These are phyloP conservation scores for Gymnoscopelus braueri DNA, from an alignment of 2,797 vertebrate genomes.

Conservation along the genomic window DNA sequence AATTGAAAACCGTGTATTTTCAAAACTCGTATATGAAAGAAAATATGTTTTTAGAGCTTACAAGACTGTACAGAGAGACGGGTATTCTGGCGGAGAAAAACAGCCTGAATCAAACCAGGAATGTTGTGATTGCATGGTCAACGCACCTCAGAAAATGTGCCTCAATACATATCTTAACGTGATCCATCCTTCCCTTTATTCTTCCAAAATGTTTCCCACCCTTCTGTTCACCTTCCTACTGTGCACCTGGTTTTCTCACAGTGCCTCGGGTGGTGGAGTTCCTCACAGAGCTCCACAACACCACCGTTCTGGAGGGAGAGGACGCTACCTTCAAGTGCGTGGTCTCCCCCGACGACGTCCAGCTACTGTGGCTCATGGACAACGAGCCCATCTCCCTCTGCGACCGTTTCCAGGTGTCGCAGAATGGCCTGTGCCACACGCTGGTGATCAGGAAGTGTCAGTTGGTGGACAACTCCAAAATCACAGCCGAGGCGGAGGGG, in stretches of 20 bases:
- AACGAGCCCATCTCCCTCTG: conserved; percentile 70
- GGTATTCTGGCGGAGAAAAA: no score
- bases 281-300: conserved; percentile 88
- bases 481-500: conserved; percentile 87
- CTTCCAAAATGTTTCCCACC: not conserved
- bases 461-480: conserved; percentile 80
- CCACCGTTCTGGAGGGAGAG: conserved; percentile 86
- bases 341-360: conserved; percentile 86
- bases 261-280: conserved; percentile 91
- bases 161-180: no score
- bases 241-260: conserved; percentile 32
- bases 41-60: no score
- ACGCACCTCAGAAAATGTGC: no score
- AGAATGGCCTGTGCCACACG: conserved; percentile 85
- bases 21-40: no score
- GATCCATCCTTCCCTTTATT: not conserved
- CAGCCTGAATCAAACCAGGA: no score
- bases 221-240: not conserved
- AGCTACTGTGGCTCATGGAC: conserved; percentile 86
- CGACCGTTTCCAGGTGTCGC: conserved; percentile 74
- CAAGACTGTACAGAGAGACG: no score
- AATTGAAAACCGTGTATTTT: no score
- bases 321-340: conserved; percentile 86
- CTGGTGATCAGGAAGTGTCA: conserved; percentile 85
- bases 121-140: no score